These are phyloP conservation scores for Calosoma granatense DNA, from an alignment of 1,140 invertebrate genomes.

Conservation along the genomic window DNA sequence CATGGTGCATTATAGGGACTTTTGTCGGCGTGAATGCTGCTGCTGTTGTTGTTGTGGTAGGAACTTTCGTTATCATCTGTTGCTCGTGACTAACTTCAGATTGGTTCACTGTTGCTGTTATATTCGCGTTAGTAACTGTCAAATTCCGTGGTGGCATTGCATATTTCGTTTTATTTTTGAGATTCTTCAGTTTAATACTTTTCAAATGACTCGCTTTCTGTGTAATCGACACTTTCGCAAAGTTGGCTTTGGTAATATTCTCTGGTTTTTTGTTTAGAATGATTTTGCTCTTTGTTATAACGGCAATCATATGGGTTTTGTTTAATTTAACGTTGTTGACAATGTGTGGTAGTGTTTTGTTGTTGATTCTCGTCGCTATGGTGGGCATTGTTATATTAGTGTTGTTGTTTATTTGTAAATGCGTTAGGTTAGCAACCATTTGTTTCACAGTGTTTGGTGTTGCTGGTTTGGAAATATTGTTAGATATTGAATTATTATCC, in stretches of 20 bases:
- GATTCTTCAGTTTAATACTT: not conserved
- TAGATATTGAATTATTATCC: conserved; percentile 19
- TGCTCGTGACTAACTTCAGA: conserved; percentile 17
- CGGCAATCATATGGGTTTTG: not conserved
- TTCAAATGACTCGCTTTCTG: not conserved
- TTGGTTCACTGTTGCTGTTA: conserved; percentile 15
- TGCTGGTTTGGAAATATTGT: conserved; percentile 20
- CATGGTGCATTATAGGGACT: conserved; percentile 20
- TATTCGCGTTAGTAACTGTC: too few relatives aligned
- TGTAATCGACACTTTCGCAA: not conserved
- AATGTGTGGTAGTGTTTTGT: not conserved
- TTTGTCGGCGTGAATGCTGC: not conserved
- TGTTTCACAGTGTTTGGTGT: not conserved
- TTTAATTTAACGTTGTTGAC: not conserved
- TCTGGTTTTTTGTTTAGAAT: not conserved
- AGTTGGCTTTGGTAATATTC: not conserved
- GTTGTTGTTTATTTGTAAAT: not conserved
- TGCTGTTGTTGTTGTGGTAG: not conserved
- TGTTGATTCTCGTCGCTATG: not conserved
- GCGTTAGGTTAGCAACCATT: not conserved
- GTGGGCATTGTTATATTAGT: not conserved
- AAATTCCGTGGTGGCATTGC: not conserved
- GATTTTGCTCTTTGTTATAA: not conserved
- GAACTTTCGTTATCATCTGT: conserved; percentile 26
- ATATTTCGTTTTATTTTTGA: not conserved